Conservation (phyloP, 2,113 vertebrate species). For the Aegotheles bennettii region DNA sequence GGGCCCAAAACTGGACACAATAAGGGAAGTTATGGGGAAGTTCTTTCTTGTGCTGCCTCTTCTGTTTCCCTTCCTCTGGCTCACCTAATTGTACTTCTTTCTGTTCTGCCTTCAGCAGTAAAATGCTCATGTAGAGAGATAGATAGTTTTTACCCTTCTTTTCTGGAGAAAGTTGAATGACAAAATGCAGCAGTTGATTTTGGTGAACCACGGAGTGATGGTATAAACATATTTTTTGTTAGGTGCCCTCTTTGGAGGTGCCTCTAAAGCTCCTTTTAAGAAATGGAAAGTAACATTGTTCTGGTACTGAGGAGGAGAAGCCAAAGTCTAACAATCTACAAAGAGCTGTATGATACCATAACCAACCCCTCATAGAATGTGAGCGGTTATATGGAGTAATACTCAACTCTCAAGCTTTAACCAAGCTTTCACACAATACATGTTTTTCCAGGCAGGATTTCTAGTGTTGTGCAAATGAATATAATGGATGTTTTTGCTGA, state of each 20-base stretch:
- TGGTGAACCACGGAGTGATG: background rate
- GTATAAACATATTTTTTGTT: background rate
- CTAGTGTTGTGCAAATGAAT: background rate
- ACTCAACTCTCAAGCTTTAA: background rate
- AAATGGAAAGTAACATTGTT: background rate
- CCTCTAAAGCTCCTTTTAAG: too few relatives aligned
- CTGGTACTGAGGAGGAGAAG: background rate
- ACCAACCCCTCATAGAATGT: background rate
- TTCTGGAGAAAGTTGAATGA: background rate
- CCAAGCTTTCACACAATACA: background rate
- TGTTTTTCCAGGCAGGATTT: background rate
- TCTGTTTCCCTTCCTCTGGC: background rate
- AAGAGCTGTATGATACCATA: background rate
- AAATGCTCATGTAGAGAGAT: background rate
- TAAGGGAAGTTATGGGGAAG: too few relatives aligned
- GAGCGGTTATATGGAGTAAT: background rate
- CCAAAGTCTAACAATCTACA: background rate
- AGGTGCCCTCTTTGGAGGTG: too few relatives aligned
- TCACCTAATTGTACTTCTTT: background rate
- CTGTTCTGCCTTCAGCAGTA: background rate
- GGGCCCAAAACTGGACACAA: too few relatives aligned
- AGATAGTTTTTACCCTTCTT: background rate
- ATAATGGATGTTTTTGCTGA: background rate
- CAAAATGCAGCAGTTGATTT: background rate
- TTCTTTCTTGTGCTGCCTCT: background rate